Conservation (phyloP, 1,140 invertebrate genomes). For the Brachystomella parvula region DNA sequence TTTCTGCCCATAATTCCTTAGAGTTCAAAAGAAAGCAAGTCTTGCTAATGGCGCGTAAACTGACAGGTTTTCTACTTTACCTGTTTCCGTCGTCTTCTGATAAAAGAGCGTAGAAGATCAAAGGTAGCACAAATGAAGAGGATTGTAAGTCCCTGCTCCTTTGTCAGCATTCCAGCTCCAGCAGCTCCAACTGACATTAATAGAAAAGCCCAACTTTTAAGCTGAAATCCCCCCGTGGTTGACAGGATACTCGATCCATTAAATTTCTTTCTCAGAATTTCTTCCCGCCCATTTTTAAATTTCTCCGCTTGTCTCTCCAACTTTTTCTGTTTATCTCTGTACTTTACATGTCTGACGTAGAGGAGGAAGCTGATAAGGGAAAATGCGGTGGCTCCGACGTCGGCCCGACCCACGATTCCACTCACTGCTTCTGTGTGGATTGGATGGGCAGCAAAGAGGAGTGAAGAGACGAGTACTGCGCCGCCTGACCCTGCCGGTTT, state of each 20-base stretch:
- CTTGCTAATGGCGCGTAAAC: no score
- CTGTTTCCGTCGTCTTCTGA: constrained; percentile 35
- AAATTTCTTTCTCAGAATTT: constrained; percentile 13
- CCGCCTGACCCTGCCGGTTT: not conserved
- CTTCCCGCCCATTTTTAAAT: no score
- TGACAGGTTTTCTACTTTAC: constrained; percentile 20
- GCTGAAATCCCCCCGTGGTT: constrained; percentile 6
- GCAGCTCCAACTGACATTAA: constrained; percentile 51
- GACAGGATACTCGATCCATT: no score
- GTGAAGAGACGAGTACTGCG: constrained; percentile 61
- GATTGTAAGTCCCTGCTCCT: constrained; percentile 87
- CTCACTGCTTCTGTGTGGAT: constrained; percentile 94
- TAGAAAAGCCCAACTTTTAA: constrained; percentile 49
- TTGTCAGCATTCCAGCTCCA: constrained; percentile 66
- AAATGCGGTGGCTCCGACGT: constrained; percentile 83
- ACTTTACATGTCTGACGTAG: constrained; percentile 54
- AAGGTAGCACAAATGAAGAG: constrained; percentile 78
- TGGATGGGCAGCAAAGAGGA: constrained; percentile 90
- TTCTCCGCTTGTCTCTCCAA: no score
- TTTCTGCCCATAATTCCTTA: no score
- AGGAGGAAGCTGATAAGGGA: constrained; percentile 77
- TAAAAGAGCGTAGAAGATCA: constrained; percentile 50
- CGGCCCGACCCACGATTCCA: constrained; percentile 90
- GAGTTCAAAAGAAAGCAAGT: no score
- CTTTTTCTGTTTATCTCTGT: constrained; percentile 22